These are phyloP conservation scores for Gulo gulo DNA, from an alignment of 2,113 vertebrate genomes.

Conservation along the genomic window DNA sequence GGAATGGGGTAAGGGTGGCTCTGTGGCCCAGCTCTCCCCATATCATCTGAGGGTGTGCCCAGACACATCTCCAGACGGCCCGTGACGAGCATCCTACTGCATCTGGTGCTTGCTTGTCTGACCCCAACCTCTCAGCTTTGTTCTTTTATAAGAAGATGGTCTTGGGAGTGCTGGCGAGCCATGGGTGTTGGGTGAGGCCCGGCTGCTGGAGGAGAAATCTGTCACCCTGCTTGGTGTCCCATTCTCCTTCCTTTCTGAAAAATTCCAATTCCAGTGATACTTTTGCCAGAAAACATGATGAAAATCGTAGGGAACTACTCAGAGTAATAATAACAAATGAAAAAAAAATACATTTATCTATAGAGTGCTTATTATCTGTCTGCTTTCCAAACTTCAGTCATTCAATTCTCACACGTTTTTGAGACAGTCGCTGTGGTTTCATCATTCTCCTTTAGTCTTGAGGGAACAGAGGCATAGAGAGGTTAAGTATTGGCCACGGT, in stretches of 20 bases:
- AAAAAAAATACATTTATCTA: background rate
- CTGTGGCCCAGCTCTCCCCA: too few species aligned
- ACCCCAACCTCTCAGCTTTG: background rate
- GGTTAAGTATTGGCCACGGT: rapidly evolving
- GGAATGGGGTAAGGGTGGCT: background rate
- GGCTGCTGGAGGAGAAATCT: background rate
- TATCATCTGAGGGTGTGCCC: background rate
- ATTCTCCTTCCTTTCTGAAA: background rate
- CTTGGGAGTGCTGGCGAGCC: rapidly evolving
- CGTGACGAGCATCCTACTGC: rapidly evolving
- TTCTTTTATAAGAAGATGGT: background rate
- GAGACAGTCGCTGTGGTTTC: background rate
- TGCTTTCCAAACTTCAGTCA: background rate
- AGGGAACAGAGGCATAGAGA: background rate
- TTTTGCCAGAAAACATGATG: background rate
- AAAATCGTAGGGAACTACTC: background rate
- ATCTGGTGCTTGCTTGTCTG: background rate
- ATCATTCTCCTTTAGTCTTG: background rate
- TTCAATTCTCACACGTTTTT: background rate
- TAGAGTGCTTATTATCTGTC: background rate
- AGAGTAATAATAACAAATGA: background rate
- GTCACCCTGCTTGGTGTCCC: background rate
- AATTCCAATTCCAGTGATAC: background rate
- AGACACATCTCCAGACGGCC: too few species aligned
- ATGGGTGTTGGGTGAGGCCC: background rate